Percentiles rank a stretch among this genome's conserved stretches.
phyloP scores from a whole-genome alignment of 2,888 invertebrate species.

The Phoronis australis region DNA sequence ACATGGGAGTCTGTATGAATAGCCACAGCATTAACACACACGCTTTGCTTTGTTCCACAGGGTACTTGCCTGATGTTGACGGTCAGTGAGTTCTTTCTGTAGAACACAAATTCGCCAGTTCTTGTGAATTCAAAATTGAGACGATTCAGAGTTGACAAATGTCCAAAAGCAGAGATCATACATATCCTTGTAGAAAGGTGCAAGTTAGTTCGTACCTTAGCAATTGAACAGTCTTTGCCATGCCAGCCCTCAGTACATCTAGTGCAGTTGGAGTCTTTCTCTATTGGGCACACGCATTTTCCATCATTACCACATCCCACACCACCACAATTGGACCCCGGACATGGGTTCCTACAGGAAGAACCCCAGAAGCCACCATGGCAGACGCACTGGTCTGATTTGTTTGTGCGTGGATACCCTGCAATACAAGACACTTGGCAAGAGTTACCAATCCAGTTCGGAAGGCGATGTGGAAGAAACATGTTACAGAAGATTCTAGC shows the following conservation, averaged over 20 bases:
- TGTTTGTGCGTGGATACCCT: constrained; percentile 3
- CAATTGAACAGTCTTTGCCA: constrained; percentile 25
- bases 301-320: constrained; percentile 22
- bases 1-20: constrained; percentile 9
- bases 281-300: constrained; percentile 20
- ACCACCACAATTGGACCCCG: constrained; percentile 20
- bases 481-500: constrained; percentile 12
- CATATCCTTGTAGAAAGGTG: constrained; percentile 8
- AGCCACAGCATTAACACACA: constrained; percentile 17
- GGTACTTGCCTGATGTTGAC: constrained; percentile 19
- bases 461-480: constrained; percentile 11
- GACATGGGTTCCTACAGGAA: constrained; percentile 20
- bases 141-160: constrained; percentile 23
- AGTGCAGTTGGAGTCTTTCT: constrained; percentile 16
- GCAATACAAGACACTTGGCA: constrained; percentile 18
- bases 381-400: constrained; percentile 17
- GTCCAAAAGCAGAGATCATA: constrained; percentile 19
- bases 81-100: constrained; percentile 3
- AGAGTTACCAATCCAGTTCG: constrained; percentile 16
- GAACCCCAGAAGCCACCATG: constrained; percentile 21
- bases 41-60: constrained; percentile 18
- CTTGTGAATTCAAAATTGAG: constrained; percentile 17
- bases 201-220: constrained; percentile 4
- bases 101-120: constrained; percentile 19
- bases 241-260: constrained; percentile 21